phyloP scores from a whole-genome alignment of 1,140 invertebrate genomes.

The Musca vetustissima region DNA sequence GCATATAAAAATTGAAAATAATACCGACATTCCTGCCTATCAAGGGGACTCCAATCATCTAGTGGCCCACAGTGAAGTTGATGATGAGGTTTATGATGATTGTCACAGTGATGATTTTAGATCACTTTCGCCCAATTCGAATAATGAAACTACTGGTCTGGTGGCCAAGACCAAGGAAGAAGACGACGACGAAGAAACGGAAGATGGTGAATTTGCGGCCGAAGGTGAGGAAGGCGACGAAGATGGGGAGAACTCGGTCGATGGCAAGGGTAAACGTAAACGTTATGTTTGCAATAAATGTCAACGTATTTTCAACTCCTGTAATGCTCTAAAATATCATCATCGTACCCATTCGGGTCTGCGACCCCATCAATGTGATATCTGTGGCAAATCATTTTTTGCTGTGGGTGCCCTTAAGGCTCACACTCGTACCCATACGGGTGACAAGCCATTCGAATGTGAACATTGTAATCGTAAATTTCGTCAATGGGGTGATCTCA shows the following conservation, averaged over 20 bases:
- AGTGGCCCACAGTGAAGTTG: background rate
- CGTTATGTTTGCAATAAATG: conserved; percentile 63
- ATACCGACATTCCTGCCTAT: background rate
- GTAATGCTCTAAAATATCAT: conserved; percentile 84
- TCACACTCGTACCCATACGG: conserved; percentile 71
- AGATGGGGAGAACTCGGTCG: background rate
- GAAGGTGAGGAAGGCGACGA: background rate
- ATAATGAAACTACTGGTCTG: background rate
- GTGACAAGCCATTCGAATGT: conserved; percentile 79
- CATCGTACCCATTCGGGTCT: conserved; percentile 76
- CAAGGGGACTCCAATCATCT: background rate
- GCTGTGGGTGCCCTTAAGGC: conserved; percentile 76
- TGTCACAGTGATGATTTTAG: too few relatives aligned
- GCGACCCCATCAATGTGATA: conserved; percentile 73
- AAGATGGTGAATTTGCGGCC: background rate
- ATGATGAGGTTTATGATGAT: background rate
- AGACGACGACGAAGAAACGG: background rate
- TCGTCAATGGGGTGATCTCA: conserved; percentile 85
- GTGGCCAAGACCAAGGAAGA: background rate
- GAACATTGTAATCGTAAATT: conserved; percentile 73
- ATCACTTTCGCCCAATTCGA: background rate
- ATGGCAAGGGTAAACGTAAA: conserved; percentile 35
- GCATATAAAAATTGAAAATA: conserved; percentile 14
- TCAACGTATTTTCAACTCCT: conserved; percentile 73
- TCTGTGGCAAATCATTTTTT: conserved; percentile 74